These are phyloP conservation scores for Noctua janthe DNA, from an alignment of 2,888 invertebrate genomes.

Conservation along the genomic window DNA sequence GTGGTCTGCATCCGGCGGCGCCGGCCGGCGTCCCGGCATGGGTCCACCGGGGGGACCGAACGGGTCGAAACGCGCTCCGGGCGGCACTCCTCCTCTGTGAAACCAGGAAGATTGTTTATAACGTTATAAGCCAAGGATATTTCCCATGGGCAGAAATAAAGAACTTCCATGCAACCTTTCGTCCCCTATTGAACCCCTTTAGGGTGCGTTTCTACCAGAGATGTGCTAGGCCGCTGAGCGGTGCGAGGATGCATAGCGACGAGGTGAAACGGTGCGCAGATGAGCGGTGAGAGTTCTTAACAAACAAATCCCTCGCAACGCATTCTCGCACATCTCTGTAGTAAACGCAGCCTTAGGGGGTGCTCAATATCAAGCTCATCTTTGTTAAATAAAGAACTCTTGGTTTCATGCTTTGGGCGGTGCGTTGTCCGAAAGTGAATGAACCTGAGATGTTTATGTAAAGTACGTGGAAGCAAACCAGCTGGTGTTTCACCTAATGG, in stretches of 20 bases:
- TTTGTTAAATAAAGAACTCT: neutral
- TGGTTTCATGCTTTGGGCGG: neutral
- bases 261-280: too few species aligned
- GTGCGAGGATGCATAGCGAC: too few species aligned
- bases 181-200: neutral
- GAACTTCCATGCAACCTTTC: neutral
- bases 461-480: too few species aligned
- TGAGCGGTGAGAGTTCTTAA: too few species aligned
- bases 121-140: neutral
- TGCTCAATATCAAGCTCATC: neutral
- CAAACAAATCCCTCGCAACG: too few species aligned
- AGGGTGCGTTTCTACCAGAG: too few species aligned
- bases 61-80: slow-evolving; percentile 96
- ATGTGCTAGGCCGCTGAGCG: too few species aligned
- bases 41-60: slow-evolving; percentile 92
- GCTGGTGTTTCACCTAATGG: too few species aligned
- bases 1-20: slow-evolving; percentile 93
- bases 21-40: slow-evolving; percentile 82
- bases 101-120: neutral
- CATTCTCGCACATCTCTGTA: too few species aligned
- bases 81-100: slow-evolving; percentile 91
- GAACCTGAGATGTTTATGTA: neutral
- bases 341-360: too few species aligned
- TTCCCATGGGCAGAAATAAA: neutral
- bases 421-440: neutral